Conservation (phyloP, 2,888 invertebrate genomes). For the Euspilapteryx auroguttella region DNA sequence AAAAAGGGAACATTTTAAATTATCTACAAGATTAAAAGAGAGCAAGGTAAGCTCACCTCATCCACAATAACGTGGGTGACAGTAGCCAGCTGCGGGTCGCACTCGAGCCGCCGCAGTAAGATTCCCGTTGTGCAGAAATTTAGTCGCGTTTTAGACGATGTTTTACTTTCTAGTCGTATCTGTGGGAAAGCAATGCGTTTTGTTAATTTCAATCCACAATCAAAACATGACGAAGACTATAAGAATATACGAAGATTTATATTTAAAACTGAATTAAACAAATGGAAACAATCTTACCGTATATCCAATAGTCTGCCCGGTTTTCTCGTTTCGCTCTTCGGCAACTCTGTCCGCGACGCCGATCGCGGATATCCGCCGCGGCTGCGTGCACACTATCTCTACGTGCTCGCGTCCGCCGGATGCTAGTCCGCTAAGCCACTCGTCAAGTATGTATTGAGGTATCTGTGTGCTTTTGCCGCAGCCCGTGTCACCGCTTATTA, state of each 20-base stretch:
- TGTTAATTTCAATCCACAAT: neutral
- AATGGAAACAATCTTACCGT: conserved; percentile 46
- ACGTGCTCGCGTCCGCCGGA: conserved; percentile 63
- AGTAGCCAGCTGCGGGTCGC: conserved; percentile 72
- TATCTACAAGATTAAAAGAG: too few relatives aligned
- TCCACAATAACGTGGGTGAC: conserved; percentile 87
- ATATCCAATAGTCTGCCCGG: conserved; percentile 76
- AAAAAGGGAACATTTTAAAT: too few relatives aligned
- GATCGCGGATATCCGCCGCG: conserved; percentile 87
- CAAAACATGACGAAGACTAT: too few relatives aligned
- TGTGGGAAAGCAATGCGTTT: conserved; percentile 15
- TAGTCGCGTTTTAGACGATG: conserved; percentile 75
- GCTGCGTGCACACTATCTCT: conserved; percentile 91
- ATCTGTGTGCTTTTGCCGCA: conserved; percentile 88
- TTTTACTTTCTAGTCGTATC: conserved; percentile 78
- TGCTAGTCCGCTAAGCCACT: conserved; percentile 70
- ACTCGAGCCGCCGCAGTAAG: conserved; percentile 77
- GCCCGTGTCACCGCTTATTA: conserved; percentile 83
- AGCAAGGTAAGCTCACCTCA: too few relatives aligned
- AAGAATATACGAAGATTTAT: neutral
- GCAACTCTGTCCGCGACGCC: conserved; percentile 92
- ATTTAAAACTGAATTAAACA: neutral
- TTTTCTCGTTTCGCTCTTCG: conserved; percentile 77
- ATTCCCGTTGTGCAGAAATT: conserved; percentile 95
- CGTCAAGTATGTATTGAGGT: conserved; percentile 91